Percentiles rank a stretch among this genome's conserved stretches.
Conservation (phyloP, 2,888 invertebrate genomes). For the Drosophila paracracens region DNA sequence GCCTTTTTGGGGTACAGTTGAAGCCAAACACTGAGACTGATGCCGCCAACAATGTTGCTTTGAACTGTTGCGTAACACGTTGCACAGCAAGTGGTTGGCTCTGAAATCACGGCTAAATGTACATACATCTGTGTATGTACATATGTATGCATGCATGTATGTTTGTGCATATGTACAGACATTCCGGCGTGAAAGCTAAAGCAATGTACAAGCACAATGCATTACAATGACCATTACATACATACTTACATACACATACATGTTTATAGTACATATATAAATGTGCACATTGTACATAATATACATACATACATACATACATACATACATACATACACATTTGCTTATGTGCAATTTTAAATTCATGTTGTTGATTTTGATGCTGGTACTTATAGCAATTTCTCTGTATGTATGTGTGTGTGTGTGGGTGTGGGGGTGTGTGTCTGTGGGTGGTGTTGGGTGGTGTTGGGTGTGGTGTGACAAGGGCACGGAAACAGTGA, state of each 20-base stretch:
- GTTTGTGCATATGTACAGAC: background rate
- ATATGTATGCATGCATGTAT: background rate
- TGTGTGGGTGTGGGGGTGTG: too few species aligned
- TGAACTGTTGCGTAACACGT: slow-evolving; percentile 15
- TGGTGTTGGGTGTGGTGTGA: background rate
- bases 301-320: background rate
- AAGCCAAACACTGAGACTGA: slow-evolving; percentile 7
- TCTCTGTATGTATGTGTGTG: background rate
- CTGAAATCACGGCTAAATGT: slow-evolving; percentile 8
- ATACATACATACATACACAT: background rate
- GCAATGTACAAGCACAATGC: background rate
- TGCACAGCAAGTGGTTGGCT: slow-evolving; percentile 12
- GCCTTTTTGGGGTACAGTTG: slow-evolving; percentile 16
- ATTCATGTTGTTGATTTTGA: background rate
- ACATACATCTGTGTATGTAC: background rate
- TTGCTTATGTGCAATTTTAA: background rate
- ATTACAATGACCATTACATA: background rate
- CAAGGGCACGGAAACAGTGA: background rate
- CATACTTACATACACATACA: background rate
- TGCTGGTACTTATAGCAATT: background rate
- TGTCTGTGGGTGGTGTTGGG: too few species aligned
- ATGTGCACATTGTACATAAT: background rate
- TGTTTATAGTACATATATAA: background rate
- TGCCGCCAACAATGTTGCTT: background rate
- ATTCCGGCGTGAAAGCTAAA: background rate